Evolutionary conservation across 30 jellyfish, hydroid and myxozoan genomes (phyloP), one percentile per base, ranked within the genome.

Genomic region (Sanderia malayensis): DNA sequence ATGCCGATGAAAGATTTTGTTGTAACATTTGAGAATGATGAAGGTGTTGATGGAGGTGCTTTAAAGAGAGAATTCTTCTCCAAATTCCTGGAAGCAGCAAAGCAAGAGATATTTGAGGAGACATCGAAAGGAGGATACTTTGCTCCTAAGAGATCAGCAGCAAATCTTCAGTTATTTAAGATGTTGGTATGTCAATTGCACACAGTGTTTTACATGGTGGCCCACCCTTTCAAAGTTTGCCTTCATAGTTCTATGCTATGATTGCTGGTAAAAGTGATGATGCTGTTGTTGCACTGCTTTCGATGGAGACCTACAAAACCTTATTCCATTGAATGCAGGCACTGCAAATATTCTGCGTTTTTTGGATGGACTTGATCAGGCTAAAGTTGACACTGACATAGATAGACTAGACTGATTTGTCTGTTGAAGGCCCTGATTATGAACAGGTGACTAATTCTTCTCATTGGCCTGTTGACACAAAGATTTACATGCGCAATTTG

Each of bases 341-440:
- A 34, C 77, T 8, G 73, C 74, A 7, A 37, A 29, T 46, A 15
- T 69, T 10, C 26, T 32, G 44, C 31, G 44, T 22, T 69, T 69
- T 37, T 13, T 69, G 2, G 26, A 69, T 22, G 24, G 6, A 27
- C n/a, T 69, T 2, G 15, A 41, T 11, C 8, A 41, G 8, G 55
- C 15, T 6, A 41, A 8, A 41, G 15, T 41, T 41, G 8, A 8
- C 55, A 41, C 11, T 41, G 11, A 8, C 8, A 41, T 15, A 15
- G 11, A 41, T 6, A n/a, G n/a, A n/a, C n/a, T 15, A 41, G 55
- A 6, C 15, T 24, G 15, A 34, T 69, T 74, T 11, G 20, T 17
- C 73, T 10, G 73, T 34, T 31, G 82, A 69, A 69, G 82, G 82
- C 20, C 82, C 82, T 69, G 82, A 74, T 25, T 69, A 31, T 69